A percentile compares a stretch with the other conserved stretches of the same genome.
These are phyloP conservation scores for Eurytoma adleriae DNA, from an alignment of 2,888 invertebrate genomes.

Conservation along the genomic window DNA sequence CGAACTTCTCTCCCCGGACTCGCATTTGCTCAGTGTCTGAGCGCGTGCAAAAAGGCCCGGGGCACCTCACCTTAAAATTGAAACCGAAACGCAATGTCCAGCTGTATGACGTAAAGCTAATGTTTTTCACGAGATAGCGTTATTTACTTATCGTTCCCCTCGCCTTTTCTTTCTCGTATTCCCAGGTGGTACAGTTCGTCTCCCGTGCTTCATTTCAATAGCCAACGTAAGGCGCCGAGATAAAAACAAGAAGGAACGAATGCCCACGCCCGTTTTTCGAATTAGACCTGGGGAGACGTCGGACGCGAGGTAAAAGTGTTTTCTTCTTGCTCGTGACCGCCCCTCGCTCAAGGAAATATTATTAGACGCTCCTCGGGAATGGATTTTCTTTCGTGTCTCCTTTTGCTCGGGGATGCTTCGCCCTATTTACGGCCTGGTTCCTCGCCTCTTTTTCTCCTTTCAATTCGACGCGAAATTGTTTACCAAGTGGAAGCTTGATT, in stretches of 20 bases:
- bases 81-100: not conserved
- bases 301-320: not conserved
- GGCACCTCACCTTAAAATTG: no score
- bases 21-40: no score
- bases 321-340: not conserved
- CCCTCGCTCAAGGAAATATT: slow-evolving; percentile 4
- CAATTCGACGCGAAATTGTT: no score
- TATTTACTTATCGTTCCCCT: not conserved
- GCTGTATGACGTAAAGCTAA: not conserved
- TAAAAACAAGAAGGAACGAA: not conserved
- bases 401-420: not conserved
- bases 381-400: slow-evolving; percentile 16
- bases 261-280: not conserved
- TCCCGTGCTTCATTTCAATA: slow-evolving; percentile 18
- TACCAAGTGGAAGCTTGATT: no score
- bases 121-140: not conserved
- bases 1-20: no score
- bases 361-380: not conserved
- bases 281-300: not conserved
- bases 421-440: not conserved
- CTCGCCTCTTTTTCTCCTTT: not conserved
- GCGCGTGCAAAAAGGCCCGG: no score
- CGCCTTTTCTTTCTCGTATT: no score
- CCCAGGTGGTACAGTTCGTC: not conserved
- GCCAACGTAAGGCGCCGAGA: not conserved